These are phyloP conservation scores for Caenorhabditis afra DNA, from an alignment of 2,888 invertebrate species.

Conservation along the genomic window DNA sequence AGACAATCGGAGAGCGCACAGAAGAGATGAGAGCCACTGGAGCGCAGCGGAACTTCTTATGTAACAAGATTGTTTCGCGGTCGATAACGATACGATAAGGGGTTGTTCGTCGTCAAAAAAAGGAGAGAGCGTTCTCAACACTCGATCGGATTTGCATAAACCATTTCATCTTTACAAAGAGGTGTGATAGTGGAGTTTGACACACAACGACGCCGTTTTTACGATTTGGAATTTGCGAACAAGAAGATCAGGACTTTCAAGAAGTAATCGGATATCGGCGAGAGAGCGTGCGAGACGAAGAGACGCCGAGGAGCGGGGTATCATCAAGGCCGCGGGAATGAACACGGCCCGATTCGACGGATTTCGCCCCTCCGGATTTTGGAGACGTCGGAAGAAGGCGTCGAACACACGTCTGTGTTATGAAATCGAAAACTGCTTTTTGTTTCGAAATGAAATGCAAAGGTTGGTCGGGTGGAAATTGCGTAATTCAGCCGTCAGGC, in stretches of 20 bases:
- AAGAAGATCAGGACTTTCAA: conserved; percentile 6
- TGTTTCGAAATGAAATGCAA: conserved; percentile 8
- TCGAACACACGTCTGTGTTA: neutral
- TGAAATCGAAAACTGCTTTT: neutral
- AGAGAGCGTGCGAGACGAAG: conserved; percentile 36
- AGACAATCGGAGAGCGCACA: conserved; percentile 26
- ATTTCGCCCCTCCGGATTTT: neutral
- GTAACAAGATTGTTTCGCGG: conserved; percentile 21
- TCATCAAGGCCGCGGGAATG: conserved; percentile 54
- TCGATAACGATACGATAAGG: conserved; percentile 7
- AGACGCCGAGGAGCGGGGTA: conserved; percentile 37
- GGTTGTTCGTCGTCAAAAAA: too few species aligned
- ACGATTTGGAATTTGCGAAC: conserved; percentile 50
- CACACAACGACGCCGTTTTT: conserved; percentile 21
- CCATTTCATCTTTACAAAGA: conserved; percentile 9
- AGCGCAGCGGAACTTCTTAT: conserved; percentile 14
- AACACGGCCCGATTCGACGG: conserved; percentile 31
- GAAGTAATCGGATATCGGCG: conserved; percentile 41
- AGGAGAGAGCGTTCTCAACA: too few species aligned
- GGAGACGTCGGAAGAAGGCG: neutral
- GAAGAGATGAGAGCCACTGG: conserved; percentile 28
- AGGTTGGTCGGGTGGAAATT: conserved; percentile 13
- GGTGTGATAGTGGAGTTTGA: conserved; percentile 33
- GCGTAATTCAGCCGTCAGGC: conserved; percentile 27
- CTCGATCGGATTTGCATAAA: conserved; percentile 35